Evolutionary conservation across 2,113 vertebrate genomes (phyloP).

Genomic region (Megaleporinus macrocephalus): DNA sequence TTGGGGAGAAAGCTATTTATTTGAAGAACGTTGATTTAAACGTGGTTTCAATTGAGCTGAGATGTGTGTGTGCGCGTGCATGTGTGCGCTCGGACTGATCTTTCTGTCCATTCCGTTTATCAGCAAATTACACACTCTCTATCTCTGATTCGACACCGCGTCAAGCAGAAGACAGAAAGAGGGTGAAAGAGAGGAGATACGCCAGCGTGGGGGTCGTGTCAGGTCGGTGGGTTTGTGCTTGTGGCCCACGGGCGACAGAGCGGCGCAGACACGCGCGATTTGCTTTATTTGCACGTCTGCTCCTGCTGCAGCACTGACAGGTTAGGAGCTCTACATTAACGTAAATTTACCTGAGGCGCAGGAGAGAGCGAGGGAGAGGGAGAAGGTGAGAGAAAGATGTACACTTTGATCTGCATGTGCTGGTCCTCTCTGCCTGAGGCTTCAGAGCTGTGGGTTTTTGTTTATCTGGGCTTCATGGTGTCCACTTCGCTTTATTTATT

Average conservation of each 20-base stretch:
- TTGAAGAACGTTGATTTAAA: slow-evolving; percentile 8
- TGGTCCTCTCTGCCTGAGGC: not conserved
- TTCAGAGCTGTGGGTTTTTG: not conserved
- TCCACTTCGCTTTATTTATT: not conserved
- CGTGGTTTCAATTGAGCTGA: not conserved
- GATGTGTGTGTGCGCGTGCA: not conserved
- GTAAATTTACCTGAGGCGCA: slow-evolving; percentile 24
- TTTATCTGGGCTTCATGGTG: not conserved
- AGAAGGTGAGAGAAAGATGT: slow-evolving; percentile 17
- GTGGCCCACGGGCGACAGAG: slow-evolving; percentile 17
- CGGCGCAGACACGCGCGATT: not conserved
- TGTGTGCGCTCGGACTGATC: not conserved
- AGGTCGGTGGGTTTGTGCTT: slow-evolving; percentile 10
- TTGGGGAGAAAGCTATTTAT: slow-evolving; percentile 24
- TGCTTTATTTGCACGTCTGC: slow-evolving; percentile 6
- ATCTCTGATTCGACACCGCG: not conserved
- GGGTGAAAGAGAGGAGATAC: slow-evolving; percentile 14
- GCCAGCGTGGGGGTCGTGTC: not conserved
- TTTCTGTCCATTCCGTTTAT: not conserved
- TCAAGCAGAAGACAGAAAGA: not conserved
- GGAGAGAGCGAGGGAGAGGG: not conserved
- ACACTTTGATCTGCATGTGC: not conserved
- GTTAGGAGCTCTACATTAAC: slow-evolving; percentile 18
- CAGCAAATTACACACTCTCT: slow-evolving; percentile 18
- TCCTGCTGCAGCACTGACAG: slow-evolving; percentile 1